These are phyloP conservation scores for Forbesichthys papilliferus DNA, from an alignment of 2,113 vertebrate species.

Conservation along the genomic window DNA sequence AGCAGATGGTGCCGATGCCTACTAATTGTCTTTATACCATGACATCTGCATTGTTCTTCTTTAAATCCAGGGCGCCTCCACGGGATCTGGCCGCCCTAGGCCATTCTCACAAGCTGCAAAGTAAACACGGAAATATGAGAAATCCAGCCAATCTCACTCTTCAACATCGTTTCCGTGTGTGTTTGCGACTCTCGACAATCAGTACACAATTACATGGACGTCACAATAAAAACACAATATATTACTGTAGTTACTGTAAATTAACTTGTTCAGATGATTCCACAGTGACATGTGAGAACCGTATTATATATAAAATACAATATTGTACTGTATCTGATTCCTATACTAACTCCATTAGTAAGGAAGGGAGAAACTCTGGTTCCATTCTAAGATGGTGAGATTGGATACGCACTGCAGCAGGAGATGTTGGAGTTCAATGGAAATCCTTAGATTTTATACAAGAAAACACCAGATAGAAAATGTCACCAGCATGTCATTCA, in stretches of 20 bases:
- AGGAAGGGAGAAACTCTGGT: constrained; percentile 41
- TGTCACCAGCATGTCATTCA: constrained; percentile 61
- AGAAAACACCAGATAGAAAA: constrained; percentile 63
- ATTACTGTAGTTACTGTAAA: background rate
- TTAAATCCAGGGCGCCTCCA: constrained; percentile 39
- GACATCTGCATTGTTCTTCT: constrained; percentile 69
- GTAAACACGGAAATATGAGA: constrained; percentile 23
- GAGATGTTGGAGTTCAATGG: constrained; percentile 46
- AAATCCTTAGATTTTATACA: constrained; percentile 52
- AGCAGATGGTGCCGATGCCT: constrained; percentile 64
- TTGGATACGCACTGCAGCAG: constrained; percentile 38
- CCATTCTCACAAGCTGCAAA: constrained; percentile 40
- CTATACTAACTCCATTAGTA: constrained; percentile 15
- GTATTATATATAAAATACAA: constrained; percentile 15
- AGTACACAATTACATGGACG: background rate
- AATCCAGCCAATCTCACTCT: background rate
- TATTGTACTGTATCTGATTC: constrained; percentile 30
- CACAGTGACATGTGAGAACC: background rate
- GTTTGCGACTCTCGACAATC: background rate
- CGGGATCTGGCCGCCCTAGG: constrained; percentile 25
- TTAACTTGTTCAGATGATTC: background rate
- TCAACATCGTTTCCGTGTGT: background rate
- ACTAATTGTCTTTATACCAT: constrained; percentile 68
- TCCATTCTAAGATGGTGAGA: constrained; percentile 38
- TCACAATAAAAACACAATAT: background rate